These are phyloP conservation scores for Mesitornis unicolor DNA, from an alignment of 2,113 vertebrate genomes.

Conservation along the genomic window DNA sequence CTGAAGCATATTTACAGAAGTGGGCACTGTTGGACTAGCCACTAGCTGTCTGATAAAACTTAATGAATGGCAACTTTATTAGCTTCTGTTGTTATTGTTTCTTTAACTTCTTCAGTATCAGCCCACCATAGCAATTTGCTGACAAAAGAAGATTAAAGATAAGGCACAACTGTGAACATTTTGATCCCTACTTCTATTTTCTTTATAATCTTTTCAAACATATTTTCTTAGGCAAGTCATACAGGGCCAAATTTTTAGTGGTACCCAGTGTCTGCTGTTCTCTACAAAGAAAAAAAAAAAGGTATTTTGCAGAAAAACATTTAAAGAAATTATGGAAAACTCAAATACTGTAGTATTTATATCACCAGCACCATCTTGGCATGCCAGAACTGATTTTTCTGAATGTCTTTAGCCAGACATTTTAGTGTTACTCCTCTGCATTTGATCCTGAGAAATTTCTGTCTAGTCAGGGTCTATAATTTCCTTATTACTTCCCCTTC, in stretches of 20 bases:
- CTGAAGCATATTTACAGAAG: neutral
- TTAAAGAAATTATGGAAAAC: neutral
- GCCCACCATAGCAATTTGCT: neutral
- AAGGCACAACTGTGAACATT: neutral
- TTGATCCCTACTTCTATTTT: neutral
- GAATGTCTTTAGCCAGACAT: neutral
- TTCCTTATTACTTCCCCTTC: constrained; percentile 17
- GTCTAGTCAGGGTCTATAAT: neutral
- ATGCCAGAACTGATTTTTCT: neutral
- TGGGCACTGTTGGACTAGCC: neutral
- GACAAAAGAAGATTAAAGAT: neutral
- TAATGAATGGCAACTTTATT: neutral
- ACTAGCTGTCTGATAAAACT: neutral
- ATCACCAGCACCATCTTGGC: neutral
- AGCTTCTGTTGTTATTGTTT: constrained; percentile 2
- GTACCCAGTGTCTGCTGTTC: neutral
- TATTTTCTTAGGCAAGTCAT: neutral
- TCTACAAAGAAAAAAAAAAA: neutral
- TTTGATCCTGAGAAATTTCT: neutral
- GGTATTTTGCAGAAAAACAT: neutral
- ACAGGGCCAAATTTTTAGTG: neutral
- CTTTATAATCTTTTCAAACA: neutral
- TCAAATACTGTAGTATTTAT: neutral
- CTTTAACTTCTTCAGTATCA: neutral
- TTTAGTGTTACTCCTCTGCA: neutral